Evolutionary conservation across 2,113 vertebrate genomes (phyloP), one percentile per base, ranked within the genome.

Genomic region (Archocentrus centrarchus): DNA sequence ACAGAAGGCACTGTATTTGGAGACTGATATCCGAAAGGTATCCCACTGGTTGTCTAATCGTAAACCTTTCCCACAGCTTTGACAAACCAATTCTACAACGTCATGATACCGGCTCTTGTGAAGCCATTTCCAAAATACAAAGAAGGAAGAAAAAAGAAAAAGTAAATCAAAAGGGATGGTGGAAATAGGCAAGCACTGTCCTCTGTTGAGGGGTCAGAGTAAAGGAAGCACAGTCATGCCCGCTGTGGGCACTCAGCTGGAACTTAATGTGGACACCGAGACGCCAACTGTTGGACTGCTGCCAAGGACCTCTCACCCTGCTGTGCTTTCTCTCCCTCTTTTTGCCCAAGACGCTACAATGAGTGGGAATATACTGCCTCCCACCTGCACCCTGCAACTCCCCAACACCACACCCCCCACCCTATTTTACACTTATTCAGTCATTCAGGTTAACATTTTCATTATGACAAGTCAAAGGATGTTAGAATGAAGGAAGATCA

Each of bases 231-330:
- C 77, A 92, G 85, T 91, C 91, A 91, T 93, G 92, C 93, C 91
- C 83, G 92, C 94, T 91, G 84, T 91, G 88, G 92, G 91, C 92
- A 94, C 93, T 73, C 87, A 88, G 85, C 93, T 96, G 95, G 95
- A 96, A 96, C 96, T 95, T 95, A 96, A 93, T 83, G 90, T 89
- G 93, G 93, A 94, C 93, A 83, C 95, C 84, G 92, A 85, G 91
- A 93, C 92, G 89, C 86, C 91, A 87, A 47, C 70, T 75, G 60
- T 20, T 97, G 96, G 96, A 96, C 77, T 79, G 80, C 84, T 89
- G 96, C 96, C 96, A 97, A 95, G 87, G 92, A 92, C 78, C 91
- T 87, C 85, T 91, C 88, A 90, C 86, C 93, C 91, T 75, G 84
- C 92, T 90, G 92, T 3, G 85, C 84, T 92, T 77, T 87, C 89